Evolutionary conservation across 2,113 vertebrate species (phyloP).

Genomic region (Theristicus caerulescens): DNA sequence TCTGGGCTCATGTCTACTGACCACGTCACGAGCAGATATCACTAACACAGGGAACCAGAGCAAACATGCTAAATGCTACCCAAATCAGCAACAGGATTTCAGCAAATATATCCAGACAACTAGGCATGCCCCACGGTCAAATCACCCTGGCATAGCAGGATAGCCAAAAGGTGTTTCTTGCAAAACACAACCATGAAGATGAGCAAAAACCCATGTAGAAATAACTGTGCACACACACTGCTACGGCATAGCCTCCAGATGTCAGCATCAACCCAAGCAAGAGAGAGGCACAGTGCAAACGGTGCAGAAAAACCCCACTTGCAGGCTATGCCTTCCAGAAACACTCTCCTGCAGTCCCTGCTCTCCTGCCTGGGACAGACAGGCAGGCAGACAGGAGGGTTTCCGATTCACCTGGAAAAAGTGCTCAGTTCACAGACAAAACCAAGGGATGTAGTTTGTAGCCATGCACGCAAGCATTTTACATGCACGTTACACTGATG

Average conservation of each 20-base stretch:
- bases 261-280: conserved; percentile 63
- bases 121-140: background rate
- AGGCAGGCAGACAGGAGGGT: background rate
- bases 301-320: background rate
- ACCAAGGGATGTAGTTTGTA: background rate
- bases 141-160: background rate
- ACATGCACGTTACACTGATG: background rate
- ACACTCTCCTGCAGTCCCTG: background rate
- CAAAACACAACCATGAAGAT: fast-evolving
- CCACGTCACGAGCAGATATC: fast-evolving
- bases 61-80: background rate
- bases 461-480: fast-evolving
- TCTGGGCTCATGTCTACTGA: background rate
- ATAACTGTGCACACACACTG: background rate
- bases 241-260: conserved; percentile 41
- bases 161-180: background rate
- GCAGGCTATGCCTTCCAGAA: background rate
- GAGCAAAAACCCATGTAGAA: background rate
- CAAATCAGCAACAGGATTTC: background rate
- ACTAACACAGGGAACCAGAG: background rate
- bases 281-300: background rate
- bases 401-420: background rate
- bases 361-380: background rate
- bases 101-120: background rate
- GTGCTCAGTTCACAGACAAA: background rate